Base-by-base conservation (phyloP, 2,888 invertebrate genomes). In the Ryuthela nishihirai region DNA sequence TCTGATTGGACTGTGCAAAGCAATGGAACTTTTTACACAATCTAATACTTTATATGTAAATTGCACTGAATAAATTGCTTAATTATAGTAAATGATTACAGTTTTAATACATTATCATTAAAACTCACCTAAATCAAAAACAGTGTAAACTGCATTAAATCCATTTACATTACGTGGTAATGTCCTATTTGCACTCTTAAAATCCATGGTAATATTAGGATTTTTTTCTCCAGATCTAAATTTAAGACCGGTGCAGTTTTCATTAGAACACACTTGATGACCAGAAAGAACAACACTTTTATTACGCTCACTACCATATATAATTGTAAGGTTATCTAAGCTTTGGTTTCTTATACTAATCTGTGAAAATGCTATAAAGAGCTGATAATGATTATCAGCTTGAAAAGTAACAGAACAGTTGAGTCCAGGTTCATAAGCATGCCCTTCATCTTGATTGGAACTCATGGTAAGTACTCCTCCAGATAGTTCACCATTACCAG, bases 141-240 rank as follows among this genome's bases (percentile, higher is more conserved):
- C 53, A 34, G 59, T 53, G 21, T 53, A 59, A 15, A 50, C 50
- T 12, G 53, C 59, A 36, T 21, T 35, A 40, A 59, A 59, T 18
- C 59, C 59, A 21, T 52, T 59, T 4, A 52, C 43, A 53, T 59
- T 59, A n/a, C 21, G 15, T 6, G 59, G 59, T n/a, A 59, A 47
- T 18, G 59, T 39, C 1, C 43, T 46, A 48, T 59, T 59, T 20
- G 53, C 42, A 35, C 47, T 59, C 18, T 44, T 47, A 21, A 59
- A 59, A 18, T 53, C 44, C n/a, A 59, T 32, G 18, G 59, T 59
- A 12, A 59, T 12, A 25, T 53, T 59, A 15, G 26, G 41, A 15
- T 39, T 45, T n/a, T n/a, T n/a, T 12, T 53, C n/a, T 42, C 50
- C 56, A 17, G 59, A 59, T 17, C 44, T 47, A 53, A 59, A 59